phyloP scores from a whole-genome alignment of 1,140 invertebrate genomes.

The Akabosia matsudoensis region DNA sequence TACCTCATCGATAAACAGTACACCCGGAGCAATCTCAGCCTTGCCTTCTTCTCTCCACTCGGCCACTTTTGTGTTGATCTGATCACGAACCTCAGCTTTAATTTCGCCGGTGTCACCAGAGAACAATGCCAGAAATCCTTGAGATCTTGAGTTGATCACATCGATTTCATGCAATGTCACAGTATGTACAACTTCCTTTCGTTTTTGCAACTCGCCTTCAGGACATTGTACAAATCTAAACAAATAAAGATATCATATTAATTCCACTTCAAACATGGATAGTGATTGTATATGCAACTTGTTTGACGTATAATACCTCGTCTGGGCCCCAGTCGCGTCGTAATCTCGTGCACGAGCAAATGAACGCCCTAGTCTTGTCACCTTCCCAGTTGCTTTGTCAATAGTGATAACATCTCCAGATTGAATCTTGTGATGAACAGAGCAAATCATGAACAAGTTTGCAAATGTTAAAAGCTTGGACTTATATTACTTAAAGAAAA shows the following conservation, averaged over 20 bases:
- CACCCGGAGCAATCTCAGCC: conserved; percentile 96
- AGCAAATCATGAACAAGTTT: neutral
- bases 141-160: conserved; percentile 94
- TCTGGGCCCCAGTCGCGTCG: conserved; percentile 91
- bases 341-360: conserved; percentile 95
- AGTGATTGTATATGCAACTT: conserved; percentile 11
- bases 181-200: conserved; percentile 98
- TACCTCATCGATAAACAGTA: conserved; percentile 85
- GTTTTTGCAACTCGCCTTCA: conserved; percentile 95
- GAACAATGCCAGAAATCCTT: conserved; percentile 95
- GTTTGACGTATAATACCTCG: conserved; percentile 49
- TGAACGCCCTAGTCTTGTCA: conserved; percentile 88
- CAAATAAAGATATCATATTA: conserved; percentile 47
- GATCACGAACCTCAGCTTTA: conserved; percentile 93
- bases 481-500: neutral
- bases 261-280: conserved; percentile 1
- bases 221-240: conserved; percentile 95
- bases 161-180: conserved; percentile 98
- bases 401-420: conserved; percentile 95
- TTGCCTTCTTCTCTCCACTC: conserved; percentile 99
- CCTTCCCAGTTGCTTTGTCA: conserved; percentile 96
- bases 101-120: conserved; percentile 99
- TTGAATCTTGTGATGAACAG: conserved; percentile 62
- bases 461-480: too few relatives aligned
- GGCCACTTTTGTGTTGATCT: conserved; percentile 96